Evolutionary conservation across 2,797 vertebrate species (phyloP), one percentile per base, ranked within the genome.

Genomic region (Buceros bicornis): DNA sequence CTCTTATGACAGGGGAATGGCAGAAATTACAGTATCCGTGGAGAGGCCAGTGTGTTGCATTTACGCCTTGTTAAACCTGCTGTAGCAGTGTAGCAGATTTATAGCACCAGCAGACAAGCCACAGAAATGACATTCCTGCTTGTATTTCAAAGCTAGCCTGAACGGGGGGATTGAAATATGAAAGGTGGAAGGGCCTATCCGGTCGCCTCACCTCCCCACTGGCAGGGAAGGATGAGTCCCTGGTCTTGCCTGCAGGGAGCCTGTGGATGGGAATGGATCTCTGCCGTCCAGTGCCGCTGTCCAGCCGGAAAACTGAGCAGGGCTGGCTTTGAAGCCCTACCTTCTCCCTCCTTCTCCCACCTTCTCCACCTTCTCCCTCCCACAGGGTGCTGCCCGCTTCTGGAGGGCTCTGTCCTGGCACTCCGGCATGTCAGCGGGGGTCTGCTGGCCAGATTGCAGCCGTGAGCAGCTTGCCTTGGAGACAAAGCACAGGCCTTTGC

Each of bases 401-500:
- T 79, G 65, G n/a, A 92, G 42, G 56, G 18, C 51, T 87, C 53
- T 77, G 64, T 70, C 82, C 62, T 82, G 82, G 31, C 66, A 79
- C 28, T 43, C 28, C 66, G 20, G 50, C 14, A 0, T 62, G 54
- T 82, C 82, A 93, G 42, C 0, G 0, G 66, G 70, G 70, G 33
- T 76, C 66, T 73, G 67, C 56, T 90, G 74, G 74, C 88, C 94
- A 72, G 66, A 74, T 37, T 80, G 88, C 82, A 85, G 69, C 71
- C 83, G 83, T 90, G 88, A 93, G 64, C 74, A 85, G 26, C 89
- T 71, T 65, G 67, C 12, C 57, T 65, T 67, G 86, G 82, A 93
- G 61, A 94, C 83, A 95, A 96, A 93, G 73, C 65, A 62, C 33
- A 84, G 70, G 45, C 85, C 78, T 85, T 5, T 97, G 94, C 53